Conservation (phyloP, 2,888 invertebrate species). For the Acheta domesticus region DNA sequence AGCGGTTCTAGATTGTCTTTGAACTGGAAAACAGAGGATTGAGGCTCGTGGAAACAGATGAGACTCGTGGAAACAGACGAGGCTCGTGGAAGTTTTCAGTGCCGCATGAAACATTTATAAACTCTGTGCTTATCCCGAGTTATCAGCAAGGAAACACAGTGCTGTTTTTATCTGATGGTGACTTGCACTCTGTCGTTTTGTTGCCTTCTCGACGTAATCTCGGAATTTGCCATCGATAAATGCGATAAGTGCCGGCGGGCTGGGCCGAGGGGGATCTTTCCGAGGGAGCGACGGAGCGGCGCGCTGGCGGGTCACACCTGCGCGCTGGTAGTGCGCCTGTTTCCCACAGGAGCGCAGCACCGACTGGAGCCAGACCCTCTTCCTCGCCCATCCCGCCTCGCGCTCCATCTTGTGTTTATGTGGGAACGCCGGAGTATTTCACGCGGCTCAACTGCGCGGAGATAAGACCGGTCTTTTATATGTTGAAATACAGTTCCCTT, state of each 20-base stretch:
- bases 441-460: not conserved
- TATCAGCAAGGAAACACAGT: no score
- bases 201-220: not conserved
- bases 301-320: not conserved
- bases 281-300: not conserved
- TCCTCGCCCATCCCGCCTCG: not conserved
- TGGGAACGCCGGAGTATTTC: not conserved
- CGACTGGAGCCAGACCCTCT: not conserved
- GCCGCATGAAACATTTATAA: no score
- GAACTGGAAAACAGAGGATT: no score
- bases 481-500: not conserved
- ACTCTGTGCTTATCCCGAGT: no score
- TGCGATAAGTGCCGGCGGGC: not conserved
- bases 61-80: no score
- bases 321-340: conserved; percentile 1
- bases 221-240: conserved; percentile 1
- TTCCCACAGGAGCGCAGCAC: not conserved
- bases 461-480: not conserved
- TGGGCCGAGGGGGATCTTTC: not conserved
- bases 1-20: no score
- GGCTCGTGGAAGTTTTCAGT: no score
- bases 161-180: not conserved
- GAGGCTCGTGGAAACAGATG: no score
- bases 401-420: no score
- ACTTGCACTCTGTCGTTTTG: not conserved